Evolutionary conservation across 2,888 invertebrate genomes (phyloP), one percentile per base, ranked within the genome.

Genomic region (Leptarthrus brevirostris): DNA sequence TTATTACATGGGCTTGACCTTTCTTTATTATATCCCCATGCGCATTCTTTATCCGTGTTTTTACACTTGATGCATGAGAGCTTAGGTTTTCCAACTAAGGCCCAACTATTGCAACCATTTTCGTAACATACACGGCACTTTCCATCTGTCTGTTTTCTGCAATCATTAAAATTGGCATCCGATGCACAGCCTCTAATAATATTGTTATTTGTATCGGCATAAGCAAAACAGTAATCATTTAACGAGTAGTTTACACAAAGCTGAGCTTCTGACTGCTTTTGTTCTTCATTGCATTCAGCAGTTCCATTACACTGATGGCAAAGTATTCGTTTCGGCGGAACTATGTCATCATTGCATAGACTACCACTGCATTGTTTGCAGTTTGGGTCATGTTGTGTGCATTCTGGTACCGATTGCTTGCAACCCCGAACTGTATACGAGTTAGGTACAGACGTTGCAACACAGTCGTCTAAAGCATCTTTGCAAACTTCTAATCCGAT

Each of bases 181-280:
- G 82, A 80, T n/a, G 78, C 77, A 70, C 83, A 83, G 0, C 83
- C 83, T 2, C 83, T 80, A 24, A 80, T 76, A n/a, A 81, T 77
- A 16, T 22, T 76, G 4, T 75, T 24, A 14, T 75, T 74, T 0
- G 49, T 20, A 20, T 52, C 12, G 1, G 34, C 34, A 34, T 22
- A 69, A n/a, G 69, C 69, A 34, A 18, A 69, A 20, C 69, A 69
- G 8, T 30, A 34, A 49, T 69, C 69, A 12, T 36, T 24, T 2
- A 22, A 1, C 10, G 18, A 3, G 30, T 34, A 69, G 14, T 52
- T 34, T 1, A 12, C 2, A 14, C 69, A 69, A 14, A 20, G 69
- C 6, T 12, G 8, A 2, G 69, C 18, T 18, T 30, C 20, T 26
- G 30, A 4, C 2, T 4, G 16, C 3, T 34, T 5, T 0, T 34